Percentiles rank a stretch among this genome's conserved stretches.
phyloP scores from a whole-genome alignment of 2,113 vertebrate genomes.

The Neolamprologus tretocephalus region DNA sequence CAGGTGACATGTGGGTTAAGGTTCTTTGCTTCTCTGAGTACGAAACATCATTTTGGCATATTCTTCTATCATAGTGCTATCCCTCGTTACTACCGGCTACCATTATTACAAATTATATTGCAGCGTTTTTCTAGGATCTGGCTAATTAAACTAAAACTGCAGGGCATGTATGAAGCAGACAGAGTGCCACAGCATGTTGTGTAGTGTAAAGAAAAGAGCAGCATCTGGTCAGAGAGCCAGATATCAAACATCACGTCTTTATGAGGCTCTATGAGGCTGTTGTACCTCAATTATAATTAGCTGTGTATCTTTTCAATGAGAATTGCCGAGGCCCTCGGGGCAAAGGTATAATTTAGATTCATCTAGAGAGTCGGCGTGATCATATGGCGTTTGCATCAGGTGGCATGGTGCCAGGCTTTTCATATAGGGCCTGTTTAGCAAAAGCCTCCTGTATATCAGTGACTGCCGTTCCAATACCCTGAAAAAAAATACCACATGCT shows the following conservation, averaged over 20 bases:
- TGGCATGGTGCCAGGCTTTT: not conserved
- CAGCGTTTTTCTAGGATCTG: not conserved
- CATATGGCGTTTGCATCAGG: conserved; percentile 36
- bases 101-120: not conserved
- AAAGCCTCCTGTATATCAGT: not conserved
- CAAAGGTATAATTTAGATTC: not conserved
- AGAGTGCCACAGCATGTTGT: not conserved
- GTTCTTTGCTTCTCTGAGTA: not conserved
- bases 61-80: not conserved
- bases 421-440: conserved; percentile 4
- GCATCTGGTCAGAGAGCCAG: not conserved
- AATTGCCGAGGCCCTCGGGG: not conserved
- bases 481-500: not conserved
- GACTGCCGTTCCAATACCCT: not conserved
- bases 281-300: not conserved
- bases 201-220: not conserved
- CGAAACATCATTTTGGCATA: not conserved
- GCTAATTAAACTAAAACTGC: not conserved
- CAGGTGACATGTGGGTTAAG: not conserved
- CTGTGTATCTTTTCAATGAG: conserved; percentile 22
- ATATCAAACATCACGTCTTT: not conserved
- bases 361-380: not conserved
- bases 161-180: not conserved
- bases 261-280: not conserved
- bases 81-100: not conserved